Evolutionary conservation across 2,797 vertebrate species (phyloP), one percentile per base, ranked within the genome.

Genomic region (Enoplosus armatus): DNA sequence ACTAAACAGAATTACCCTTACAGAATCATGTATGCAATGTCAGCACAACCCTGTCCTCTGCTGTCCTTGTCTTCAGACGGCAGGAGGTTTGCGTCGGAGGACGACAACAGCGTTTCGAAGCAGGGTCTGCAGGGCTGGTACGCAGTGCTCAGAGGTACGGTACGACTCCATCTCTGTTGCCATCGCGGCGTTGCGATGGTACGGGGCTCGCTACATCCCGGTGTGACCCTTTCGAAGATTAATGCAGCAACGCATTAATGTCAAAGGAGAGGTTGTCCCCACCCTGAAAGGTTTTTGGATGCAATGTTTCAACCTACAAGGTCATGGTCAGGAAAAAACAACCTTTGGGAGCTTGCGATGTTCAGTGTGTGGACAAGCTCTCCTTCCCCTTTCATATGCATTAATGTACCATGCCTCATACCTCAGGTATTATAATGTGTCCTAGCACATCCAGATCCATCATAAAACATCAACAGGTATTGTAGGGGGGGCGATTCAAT

Each of bases 71-170:
- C 45, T 29, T 37, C 85, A 96, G 95, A 95, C 75, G 95, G 95
- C 18, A 88, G 93, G 76, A 90, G 94, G 83, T 94, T 90, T 73
- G 91, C 89, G 33, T 77, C 89, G 3, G 92, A 95, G 24, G 87
- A 89, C 1, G 85, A 87, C 63, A 78, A 27, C 11, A 50, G 62
- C 16, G 76, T 85, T 22, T 55, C 92, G 60, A 88, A 88, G 74
- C 88, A 87, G 60, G 77, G 75, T 31, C 81, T 92, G 63, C 91
- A 89, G 53, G 88, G 87, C 75, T 90, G 89, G 90, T 92, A 85
- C 2, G 55, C 87, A 6, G 45, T 87, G 26, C 77, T 94, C 75
- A 91, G 70, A 95, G 95, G 95, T 95, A 91, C 37, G 79, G 45
- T 7, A 35, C n/a, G n/a, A n/a, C n/a, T n/a, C n/a, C n/a, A n/a